These are phyloP conservation scores for Gadopsis bispinosus DNA, from an alignment of 2,797 vertebrate species.

Conservation along the genomic window DNA sequence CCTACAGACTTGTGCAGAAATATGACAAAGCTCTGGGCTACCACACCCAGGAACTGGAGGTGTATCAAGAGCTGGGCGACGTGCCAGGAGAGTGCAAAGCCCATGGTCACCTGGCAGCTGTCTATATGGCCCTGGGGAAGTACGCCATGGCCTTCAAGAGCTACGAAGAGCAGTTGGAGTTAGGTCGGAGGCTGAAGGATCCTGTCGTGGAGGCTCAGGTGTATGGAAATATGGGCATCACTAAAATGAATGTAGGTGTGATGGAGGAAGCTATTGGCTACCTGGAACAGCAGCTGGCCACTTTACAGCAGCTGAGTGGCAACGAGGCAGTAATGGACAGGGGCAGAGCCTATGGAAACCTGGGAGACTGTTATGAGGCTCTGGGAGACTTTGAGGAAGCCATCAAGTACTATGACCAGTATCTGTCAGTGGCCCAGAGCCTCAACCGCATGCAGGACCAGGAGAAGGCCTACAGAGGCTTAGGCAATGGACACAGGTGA, in stretches of 20 bases:
- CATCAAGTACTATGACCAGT: slow-evolving; percentile 97
- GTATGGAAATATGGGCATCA: slow-evolving; percentile 99
- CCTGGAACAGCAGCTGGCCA: slow-evolving; percentile 97
- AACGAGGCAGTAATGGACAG: slow-evolving; percentile 93
- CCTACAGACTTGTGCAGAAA: slow-evolving; percentile 88
- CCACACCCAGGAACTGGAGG: slow-evolving; percentile 94
- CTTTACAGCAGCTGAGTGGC: slow-evolving; percentile 95
- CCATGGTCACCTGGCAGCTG: slow-evolving; percentile 95
- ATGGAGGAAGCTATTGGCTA: slow-evolving; percentile 98
- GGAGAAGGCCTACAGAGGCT: slow-evolving; percentile 95
- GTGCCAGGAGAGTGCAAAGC: slow-evolving; percentile 93
- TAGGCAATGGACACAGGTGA: slow-evolving; percentile 93
- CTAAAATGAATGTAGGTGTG: slow-evolving; percentile 98
- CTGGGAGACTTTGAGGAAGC: slow-evolving; percentile 98
- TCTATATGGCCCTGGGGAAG: slow-evolving; percentile 97
- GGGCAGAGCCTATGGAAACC: slow-evolving; percentile 94
- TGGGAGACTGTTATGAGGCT: slow-evolving; percentile 97
- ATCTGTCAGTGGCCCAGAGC: slow-evolving; percentile 95
- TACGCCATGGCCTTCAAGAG: slow-evolving; percentile 98
- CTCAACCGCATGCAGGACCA: slow-evolving; percentile 97
- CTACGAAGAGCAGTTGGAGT: slow-evolving; percentile 95
- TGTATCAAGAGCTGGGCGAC: slow-evolving; percentile 92
- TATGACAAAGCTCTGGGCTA: slow-evolving; percentile 95
- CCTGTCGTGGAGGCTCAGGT: slow-evolving; percentile 93
- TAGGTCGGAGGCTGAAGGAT: slow-evolving; percentile 93